Conservation (phyloP, 2,113 vertebrate species). For the Dromaius novaehollandiae region DNA sequence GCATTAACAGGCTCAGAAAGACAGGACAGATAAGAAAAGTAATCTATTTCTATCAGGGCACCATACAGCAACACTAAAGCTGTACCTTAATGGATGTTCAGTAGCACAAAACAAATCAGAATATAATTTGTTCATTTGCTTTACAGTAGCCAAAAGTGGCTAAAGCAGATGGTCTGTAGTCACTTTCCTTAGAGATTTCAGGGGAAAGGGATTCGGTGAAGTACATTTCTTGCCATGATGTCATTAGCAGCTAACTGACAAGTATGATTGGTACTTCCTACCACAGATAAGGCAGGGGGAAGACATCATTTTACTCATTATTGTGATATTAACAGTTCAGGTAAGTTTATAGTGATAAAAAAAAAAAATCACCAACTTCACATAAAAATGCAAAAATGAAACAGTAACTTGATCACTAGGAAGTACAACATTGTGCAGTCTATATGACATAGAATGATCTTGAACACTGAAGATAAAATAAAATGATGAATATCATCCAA, state of each 20-base stretch:
- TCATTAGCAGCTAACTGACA: background rate
- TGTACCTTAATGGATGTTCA: conserved; percentile 22
- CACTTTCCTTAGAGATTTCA: background rate
- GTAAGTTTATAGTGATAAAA: background rate
- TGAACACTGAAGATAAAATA: background rate
- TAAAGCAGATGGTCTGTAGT: background rate
- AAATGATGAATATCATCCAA: background rate
- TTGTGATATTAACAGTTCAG: background rate
- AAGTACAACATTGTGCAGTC: background rate
- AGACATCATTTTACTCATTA: background rate
- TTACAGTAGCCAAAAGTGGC: background rate
- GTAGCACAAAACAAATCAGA: conserved; percentile 40
- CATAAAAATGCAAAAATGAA: background rate
- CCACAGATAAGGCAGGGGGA: background rate
- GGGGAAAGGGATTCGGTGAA: background rate
- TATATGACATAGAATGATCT: background rate
- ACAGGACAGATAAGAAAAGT: conserved; percentile 37
- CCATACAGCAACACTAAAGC: background rate
- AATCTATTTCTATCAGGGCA: conserved; percentile 23
- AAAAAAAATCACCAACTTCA: background rate
- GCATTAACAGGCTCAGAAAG: conserved; percentile 52
- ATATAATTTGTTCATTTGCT: conserved; percentile 14
- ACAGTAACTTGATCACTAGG: background rate
- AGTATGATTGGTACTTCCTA: background rate
- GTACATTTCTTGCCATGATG: background rate